Evolutionary conservation across 2,888 invertebrate species (phyloP).

Genomic region (Hymenopus coronatus): DNA sequence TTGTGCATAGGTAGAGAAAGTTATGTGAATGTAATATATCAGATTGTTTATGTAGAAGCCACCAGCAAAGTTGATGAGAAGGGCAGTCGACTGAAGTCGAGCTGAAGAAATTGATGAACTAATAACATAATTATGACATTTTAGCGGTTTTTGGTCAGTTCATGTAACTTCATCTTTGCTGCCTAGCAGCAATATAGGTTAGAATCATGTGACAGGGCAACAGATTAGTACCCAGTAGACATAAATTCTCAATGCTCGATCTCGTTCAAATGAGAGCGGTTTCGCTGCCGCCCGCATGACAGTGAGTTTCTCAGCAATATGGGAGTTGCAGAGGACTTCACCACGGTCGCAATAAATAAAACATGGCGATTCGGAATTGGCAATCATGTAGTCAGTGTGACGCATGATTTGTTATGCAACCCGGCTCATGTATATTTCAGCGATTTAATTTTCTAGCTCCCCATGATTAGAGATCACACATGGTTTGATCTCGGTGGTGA

Average conservation of each 20-base stretch:
- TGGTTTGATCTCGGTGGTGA: constrained; percentile 1
- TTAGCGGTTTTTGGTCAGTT: no score
- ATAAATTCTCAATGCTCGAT: not conserved
- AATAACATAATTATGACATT: no score
- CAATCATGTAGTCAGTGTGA: constrained; percentile 16
- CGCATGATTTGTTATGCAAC: constrained; percentile 17
- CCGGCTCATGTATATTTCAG: constrained; percentile 14
- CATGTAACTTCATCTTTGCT: not conserved
- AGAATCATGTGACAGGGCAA: not conserved
- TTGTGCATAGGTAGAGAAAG: no score
- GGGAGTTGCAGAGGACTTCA: not conserved
- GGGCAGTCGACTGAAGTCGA: no score
- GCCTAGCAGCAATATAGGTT: not conserved
- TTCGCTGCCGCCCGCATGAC: not conserved
- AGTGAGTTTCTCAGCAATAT: not conserved
- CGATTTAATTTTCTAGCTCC: constrained; percentile 11
- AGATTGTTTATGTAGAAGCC: no score
- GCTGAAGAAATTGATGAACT: no score
- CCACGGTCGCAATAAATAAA: constrained; percentile 5
- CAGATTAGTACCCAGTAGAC: not conserved
- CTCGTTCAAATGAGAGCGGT: not conserved
- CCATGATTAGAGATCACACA: constrained; percentile 14
- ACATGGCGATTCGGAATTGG: constrained; percentile 14
- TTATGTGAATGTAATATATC: no score
- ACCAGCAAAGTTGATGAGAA: no score